phyloP scores from a whole-genome alignment of 2,113 vertebrate species.

The Campylomormyrus numenius region DNA sequence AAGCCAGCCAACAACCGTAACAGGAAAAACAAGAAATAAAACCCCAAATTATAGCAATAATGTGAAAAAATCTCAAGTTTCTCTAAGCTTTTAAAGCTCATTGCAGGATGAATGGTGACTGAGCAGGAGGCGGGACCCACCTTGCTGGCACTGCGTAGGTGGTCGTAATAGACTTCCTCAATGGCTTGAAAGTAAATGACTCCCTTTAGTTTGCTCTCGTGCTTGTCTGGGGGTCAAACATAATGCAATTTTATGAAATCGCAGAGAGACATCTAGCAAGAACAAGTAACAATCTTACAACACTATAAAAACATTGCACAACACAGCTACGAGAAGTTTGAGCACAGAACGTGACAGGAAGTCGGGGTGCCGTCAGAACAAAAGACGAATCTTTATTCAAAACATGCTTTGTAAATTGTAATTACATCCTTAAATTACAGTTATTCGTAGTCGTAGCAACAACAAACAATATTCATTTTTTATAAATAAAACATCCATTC shows the following conservation, averaged over 20 bases:
- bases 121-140: slow-evolving; percentile 44
- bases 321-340: neutral
- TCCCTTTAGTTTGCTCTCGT: slow-evolving; percentile 91
- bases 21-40: slow-evolving; percentile 28
- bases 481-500: neutral
- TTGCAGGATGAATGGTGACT: neutral
- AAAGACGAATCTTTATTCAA: neutral
- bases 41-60: neutral
- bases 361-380: neutral
- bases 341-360: neutral
- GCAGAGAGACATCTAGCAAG: neutral
- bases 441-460: neutral
- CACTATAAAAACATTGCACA: neutral
- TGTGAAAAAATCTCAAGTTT: neutral
- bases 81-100: neutral
- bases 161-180: slow-evolving; percentile 94
- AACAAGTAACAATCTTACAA: neutral
- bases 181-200: slow-evolving; percentile 99
- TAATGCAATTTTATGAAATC: neutral
- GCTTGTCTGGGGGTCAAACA: slow-evolving; percentile 72
- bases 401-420: neutral
- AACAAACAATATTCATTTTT: neutral
- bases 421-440: neutral
- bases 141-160: slow-evolving; percentile 91
- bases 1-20: slow-evolving; percentile 31